Base-by-base conservation (phyloP, 2,888 invertebrate species). In the Baccha elongata region DNA sequence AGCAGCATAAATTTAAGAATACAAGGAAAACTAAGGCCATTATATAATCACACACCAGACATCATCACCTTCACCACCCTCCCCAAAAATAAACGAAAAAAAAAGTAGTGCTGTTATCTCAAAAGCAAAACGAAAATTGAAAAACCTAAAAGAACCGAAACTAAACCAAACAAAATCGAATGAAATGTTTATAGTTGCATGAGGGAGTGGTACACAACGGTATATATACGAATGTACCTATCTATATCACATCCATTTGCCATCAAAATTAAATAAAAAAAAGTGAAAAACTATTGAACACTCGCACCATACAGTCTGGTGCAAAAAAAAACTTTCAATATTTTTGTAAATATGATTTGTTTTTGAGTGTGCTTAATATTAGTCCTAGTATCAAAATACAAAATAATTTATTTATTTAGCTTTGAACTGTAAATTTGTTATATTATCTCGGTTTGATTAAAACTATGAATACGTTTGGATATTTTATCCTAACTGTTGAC, bases 191-290 rank as follows among this genome's bases (percentile, higher is more conserved):
- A 35, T 74, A 50, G 42, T 64, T 74, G 62, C 46, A 75, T 67
- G 65, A 71, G 81, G 81, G 81, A 81, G 80, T 81, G 80, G 80
- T 81, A 53, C 42, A 17, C 17, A 44, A 44, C 13, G 42, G 29
- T 44, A n/a, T 23, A 42, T 17, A 11, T 26, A 44, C n/a, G n/a
- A 11, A n/a, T 44, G 7, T 29, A 32, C 17, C 37, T 50, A 17
- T 23, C 11, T 10, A n/a, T 7, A 3, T 19, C 21, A 17, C 32
- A 40, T 67, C 40, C 13, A 13, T 40, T 32, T 72, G 42, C 40
- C 8, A 62, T 67, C 50, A 17, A 67, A 52, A 62, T 50, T 32
- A 62, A 68, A 73, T 40, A 48, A 13, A 32, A 23, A 58, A 58
- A 73, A 60, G 6, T 42, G 26, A 60, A 52, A 60, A 78, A 69